Percentiles rank a stretch among this genome's conserved stretches.
Evolutionary conservation across 2,888 invertebrate species (phyloP).

Genomic region (Lypha dubia): DNA sequence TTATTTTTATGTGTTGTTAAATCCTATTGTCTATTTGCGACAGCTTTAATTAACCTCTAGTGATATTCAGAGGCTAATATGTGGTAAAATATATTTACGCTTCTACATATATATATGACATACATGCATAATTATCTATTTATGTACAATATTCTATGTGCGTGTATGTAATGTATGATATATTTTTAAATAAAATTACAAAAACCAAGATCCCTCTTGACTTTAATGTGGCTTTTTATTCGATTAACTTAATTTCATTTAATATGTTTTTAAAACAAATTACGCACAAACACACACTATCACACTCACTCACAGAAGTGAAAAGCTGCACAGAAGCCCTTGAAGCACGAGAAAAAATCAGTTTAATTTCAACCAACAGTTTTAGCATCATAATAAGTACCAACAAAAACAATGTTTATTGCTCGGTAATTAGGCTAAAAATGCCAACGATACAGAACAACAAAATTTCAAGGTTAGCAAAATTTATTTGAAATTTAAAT

Average conservation of each 20-base stretch:
- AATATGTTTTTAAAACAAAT: constrained; percentile 51
- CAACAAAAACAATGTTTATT: constrained; percentile 13
- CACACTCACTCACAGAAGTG: not conserved
- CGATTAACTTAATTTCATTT: constrained; percentile 61
- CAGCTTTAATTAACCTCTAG: too few relatives aligned
- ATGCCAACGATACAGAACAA: not conserved
- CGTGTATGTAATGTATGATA: too few relatives aligned
- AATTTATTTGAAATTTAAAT: not conserved
- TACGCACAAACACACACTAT: not conserved
- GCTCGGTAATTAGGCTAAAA: constrained; percentile 12
- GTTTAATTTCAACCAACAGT: not conserved
- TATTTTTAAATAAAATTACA: too few relatives aligned
- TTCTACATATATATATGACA: too few relatives aligned
- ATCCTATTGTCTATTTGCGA: too few relatives aligned
- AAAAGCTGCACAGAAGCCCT: not conserved
- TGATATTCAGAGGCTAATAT: too few relatives aligned
- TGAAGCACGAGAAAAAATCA: not conserved
- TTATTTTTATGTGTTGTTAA: too few relatives aligned
- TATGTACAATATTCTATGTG: too few relatives aligned
- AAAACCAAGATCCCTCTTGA: too few relatives aligned
- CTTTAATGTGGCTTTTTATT: not conserved
- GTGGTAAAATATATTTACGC: too few relatives aligned
- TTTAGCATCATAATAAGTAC: constrained; percentile 2
- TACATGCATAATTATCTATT: too few relatives aligned
- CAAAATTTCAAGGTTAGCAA: not conserved